Evolutionary conservation across 2,797 vertebrate genomes (phyloP).

Genomic region (Neoniphon sammara): DNA sequence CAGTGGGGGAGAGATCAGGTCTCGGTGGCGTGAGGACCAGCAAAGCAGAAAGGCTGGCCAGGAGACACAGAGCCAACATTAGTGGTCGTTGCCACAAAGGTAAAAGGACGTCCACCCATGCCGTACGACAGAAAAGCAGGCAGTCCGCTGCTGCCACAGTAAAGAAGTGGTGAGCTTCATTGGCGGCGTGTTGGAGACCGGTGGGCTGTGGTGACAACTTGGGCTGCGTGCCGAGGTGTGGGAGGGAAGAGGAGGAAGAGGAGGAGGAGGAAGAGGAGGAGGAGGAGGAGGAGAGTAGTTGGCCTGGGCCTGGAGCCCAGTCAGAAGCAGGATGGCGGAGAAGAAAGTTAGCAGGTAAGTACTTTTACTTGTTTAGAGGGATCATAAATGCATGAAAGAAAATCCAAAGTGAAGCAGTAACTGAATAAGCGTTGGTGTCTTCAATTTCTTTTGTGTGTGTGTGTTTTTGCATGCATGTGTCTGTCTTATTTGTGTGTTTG

Average conservation of each 20-base stretch:
- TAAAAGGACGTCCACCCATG: conserved; percentile 31
- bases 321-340: conserved; percentile 79
- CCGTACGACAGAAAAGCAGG: conserved; percentile 18
- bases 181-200: conserved; percentile 14
- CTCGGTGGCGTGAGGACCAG: conserved; percentile 43
- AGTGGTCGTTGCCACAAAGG: conserved; percentile 39
- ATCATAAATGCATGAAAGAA: not conserved
- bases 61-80: conserved; percentile 29
- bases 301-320: conserved; percentile 60
- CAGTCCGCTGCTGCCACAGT: conserved; percentile 2
- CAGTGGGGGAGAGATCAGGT: conserved; percentile 22
- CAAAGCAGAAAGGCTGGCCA: conserved; percentile 50
- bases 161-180: conserved; percentile 22
- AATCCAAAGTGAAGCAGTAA: not conserved
- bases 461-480: conserved; percentile 5
- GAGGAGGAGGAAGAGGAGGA: conserved; percentile 19
- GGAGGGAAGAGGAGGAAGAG: conserved; percentile 34
- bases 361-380: not conserved
- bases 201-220: conserved; percentile 33
- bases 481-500: conserved; percentile 16
- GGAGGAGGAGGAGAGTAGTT: conserved; percentile 23
- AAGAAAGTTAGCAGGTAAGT: conserved; percentile 80
- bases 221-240: conserved; percentile 33
- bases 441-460: conserved; percentile 8
- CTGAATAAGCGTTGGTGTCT: conserved; percentile 16